Percentiles rank a stretch among this genome's conserved stretches.
Evolutionary conservation across 2,888 invertebrate species (phyloP).

Genomic region (Sminthurides aquaticus): DNA sequence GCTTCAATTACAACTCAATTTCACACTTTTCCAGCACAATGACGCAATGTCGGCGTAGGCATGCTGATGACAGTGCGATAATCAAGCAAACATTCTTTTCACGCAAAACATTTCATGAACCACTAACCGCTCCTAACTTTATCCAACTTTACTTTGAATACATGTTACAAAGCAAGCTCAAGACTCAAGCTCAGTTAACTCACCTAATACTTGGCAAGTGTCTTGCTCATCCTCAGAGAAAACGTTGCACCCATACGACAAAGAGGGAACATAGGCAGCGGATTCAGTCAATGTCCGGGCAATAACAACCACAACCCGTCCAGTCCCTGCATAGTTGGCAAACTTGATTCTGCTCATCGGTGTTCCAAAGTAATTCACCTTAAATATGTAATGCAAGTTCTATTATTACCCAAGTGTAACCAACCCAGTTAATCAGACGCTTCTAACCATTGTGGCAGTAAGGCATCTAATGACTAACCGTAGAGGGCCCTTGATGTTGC

Average conservation of each 20-base stretch:
- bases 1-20: conserved; percentile 2
- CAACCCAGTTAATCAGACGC: neutral
- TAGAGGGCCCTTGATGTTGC: too few species aligned
- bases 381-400: too few species aligned
- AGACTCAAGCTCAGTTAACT: too few species aligned
- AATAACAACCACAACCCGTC: conserved; percentile 40
- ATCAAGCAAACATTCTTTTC: neutral
- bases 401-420: neutral
- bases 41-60: neutral
- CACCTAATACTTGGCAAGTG: conserved; percentile 47
- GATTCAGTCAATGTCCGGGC: conserved; percentile 39
- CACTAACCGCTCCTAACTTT: neutral
- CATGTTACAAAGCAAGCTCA: neutral
- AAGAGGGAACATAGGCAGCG: conserved; percentile 59
- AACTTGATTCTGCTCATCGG: conserved; percentile 41
- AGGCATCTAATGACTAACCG: too few species aligned
- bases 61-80: conserved; percentile 6
- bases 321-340: conserved; percentile 42
- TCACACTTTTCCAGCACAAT: conserved; percentile 1
- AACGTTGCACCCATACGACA: conserved; percentile 60
- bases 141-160: neutral
- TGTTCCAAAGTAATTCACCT: conserved; percentile 38
- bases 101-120: neutral
- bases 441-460: too few species aligned
- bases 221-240: conserved; percentile 47